phyloP scores from a whole-genome alignment of 2,888 invertebrate genomes.

The Thyatira batis region DNA sequence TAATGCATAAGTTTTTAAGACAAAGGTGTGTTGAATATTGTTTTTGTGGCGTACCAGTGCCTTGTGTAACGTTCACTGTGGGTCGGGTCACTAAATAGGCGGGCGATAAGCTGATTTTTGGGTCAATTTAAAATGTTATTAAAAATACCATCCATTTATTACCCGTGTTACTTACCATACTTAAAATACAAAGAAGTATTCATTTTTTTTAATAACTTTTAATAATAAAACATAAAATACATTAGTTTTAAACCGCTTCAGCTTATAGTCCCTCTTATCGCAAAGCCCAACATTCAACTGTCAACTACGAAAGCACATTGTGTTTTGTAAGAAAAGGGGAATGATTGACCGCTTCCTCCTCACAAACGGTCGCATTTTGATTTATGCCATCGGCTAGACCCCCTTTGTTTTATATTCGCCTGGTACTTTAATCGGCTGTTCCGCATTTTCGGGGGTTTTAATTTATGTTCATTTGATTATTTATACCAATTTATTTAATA shows the following conservation, averaged over 20 bases:
- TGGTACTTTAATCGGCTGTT: slow-evolving; percentile 43
- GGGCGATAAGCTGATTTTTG: background rate
- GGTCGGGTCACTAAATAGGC: slow-evolving; percentile 35
- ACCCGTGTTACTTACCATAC: too few relatives aligned
- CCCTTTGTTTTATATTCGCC: slow-evolving; percentile 56
- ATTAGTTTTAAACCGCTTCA: background rate
- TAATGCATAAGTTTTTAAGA: slow-evolving; percentile 2
- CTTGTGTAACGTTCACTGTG: slow-evolving; percentile 23
- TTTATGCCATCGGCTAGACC: slow-evolving; percentile 47
- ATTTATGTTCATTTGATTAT: slow-evolving; percentile 55
- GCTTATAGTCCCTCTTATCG: slow-evolving; percentile 15
- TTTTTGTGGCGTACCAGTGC: slow-evolving; percentile 35
- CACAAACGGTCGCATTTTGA: slow-evolving; percentile 65
- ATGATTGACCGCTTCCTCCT: slow-evolving; percentile 78
- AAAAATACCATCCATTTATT: too few relatives aligned
- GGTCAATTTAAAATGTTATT: too few relatives aligned
- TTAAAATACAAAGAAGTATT: too few relatives aligned
- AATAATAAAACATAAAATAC: background rate
- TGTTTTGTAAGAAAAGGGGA: slow-evolving; percentile 60
- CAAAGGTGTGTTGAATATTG: slow-evolving; percentile 25
- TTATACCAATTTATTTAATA: slow-evolving; percentile 14
- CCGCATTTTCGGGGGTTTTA: slow-evolving; percentile 43
- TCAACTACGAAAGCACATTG: slow-evolving; percentile 39
- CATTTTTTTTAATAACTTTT: too few relatives aligned
- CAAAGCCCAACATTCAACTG: slow-evolving; percentile 22